Conservation (phyloP, 2,888 invertebrate genomes). For the Carpatolechia fugitivella region DNA sequence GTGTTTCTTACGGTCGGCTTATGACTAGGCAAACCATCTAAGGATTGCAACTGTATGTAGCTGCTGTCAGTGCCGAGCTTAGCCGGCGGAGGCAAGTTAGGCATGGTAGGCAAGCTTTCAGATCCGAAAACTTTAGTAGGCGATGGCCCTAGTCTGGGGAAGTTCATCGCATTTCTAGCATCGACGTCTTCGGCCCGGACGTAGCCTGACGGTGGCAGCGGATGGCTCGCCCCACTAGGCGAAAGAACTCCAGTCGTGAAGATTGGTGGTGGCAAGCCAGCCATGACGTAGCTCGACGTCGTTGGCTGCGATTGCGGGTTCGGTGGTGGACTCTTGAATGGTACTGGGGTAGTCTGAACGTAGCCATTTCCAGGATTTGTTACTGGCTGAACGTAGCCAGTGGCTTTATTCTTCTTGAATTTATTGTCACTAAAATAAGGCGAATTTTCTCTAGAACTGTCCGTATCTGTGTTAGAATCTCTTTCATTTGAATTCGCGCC, state of each 20-base stretch:
- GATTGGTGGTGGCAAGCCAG: constrained; percentile 59
- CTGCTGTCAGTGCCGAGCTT: constrained; percentile 60
- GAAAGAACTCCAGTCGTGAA: constrained; percentile 57
- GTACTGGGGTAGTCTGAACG: constrained; percentile 48
- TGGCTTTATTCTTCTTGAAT: constrained; percentile 45
- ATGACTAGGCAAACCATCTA: constrained; percentile 65
- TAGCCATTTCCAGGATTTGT: constrained; percentile 50
- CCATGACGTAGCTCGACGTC: constrained; percentile 70
- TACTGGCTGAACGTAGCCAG: constrained; percentile 28
- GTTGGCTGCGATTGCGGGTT: constrained; percentile 44
- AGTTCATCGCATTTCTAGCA: constrained; percentile 52
- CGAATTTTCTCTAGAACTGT: constrained; percentile 50
- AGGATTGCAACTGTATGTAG: constrained; percentile 68
- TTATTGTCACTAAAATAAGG: constrained; percentile 55
- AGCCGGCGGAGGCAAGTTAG: constrained; percentile 59
- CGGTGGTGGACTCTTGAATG: constrained; percentile 34
- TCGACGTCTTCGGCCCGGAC: constrained; percentile 62
- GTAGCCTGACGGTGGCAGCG: constrained; percentile 59
- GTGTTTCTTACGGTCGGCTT: constrained; percentile 52
- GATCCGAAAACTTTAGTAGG: constrained; percentile 57
- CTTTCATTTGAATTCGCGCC: constrained; percentile 42
- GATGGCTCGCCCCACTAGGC: constrained; percentile 37
- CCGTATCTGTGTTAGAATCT: constrained; percentile 49
- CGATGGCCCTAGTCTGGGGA: constrained; percentile 55
- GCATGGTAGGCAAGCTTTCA: constrained; percentile 70